A percentile compares a stretch with the other conserved stretches of the same genome.
Conservation (phyloP, 2,888 invertebrate species). For the Drosophila borborema region DNA sequence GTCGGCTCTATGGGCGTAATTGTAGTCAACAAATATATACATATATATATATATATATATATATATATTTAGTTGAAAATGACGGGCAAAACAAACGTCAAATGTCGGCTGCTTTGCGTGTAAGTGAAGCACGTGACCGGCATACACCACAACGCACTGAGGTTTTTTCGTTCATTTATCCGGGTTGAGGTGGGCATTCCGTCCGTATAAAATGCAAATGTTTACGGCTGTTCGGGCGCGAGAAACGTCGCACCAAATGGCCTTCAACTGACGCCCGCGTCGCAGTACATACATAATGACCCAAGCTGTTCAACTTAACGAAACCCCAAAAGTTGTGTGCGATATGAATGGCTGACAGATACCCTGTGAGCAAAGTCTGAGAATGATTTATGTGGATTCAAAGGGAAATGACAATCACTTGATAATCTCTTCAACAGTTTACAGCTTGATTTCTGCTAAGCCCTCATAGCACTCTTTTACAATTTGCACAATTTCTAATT, state of each 20-base stretch:
- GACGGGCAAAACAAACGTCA: slow-evolving; percentile 41
- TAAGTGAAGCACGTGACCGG: slow-evolving; percentile 63
- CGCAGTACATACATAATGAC: slow-evolving; percentile 34
- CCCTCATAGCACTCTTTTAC: not conserved
- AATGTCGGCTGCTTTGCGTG: slow-evolving; percentile 33
- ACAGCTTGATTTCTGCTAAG: not conserved
- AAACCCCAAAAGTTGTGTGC: not conserved
- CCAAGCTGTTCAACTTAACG: not conserved
- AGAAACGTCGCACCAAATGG: slow-evolving; percentile 48
- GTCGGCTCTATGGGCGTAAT: slow-evolving; percentile 39
- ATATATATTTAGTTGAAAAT: slow-evolving; percentile 21
- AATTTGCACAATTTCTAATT: not conserved
- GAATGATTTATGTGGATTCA: not conserved
- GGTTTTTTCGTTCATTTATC: not conserved
- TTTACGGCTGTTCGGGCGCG: slow-evolving; percentile 64
- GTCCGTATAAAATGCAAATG: slow-evolving; percentile 63
- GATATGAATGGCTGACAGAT: not conserved
- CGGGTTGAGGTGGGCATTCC: not conserved
- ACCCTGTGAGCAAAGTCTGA: not conserved
- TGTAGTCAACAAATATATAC: slow-evolving; percentile 34
- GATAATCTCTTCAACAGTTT: not conserved
- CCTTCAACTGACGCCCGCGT: slow-evolving; percentile 47
- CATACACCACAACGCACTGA: slow-evolving; percentile 35
- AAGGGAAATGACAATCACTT: not conserved
- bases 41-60: slow-evolving; percentile 8